Conservation (phyloP, 2,888 invertebrate species). For the Prostheceraeus crozeri region DNA sequence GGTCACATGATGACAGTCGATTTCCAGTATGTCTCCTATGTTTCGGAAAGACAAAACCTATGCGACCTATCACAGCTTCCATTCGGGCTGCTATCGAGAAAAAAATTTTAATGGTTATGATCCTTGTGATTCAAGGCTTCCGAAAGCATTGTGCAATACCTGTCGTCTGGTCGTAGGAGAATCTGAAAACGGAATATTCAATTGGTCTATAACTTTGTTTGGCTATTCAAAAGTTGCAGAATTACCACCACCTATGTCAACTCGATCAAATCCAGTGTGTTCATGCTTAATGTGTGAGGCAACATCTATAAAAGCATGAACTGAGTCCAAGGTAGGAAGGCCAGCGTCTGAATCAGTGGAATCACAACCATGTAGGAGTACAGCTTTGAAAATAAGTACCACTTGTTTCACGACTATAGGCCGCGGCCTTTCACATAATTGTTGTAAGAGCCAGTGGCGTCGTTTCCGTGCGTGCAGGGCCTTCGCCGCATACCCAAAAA, state of each 20-base stretch:
- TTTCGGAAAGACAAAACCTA: not conserved
- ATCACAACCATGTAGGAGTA: too few relatives aligned
- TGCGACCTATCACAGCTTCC: not conserved
- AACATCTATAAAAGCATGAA: not conserved
- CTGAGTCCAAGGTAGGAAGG: too few relatives aligned
- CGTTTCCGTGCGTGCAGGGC: too few relatives aligned
- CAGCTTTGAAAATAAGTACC: too few relatives aligned
- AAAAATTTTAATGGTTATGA: not conserved
- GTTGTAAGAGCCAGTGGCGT: too few relatives aligned
- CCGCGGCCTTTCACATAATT: too few relatives aligned
- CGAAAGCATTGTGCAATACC: not conserved
- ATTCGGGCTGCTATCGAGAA: not conserved
- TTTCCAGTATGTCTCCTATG: not conserved
- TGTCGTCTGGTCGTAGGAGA: slow-evolving; percentile 1
- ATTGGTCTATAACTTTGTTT: not conserved
- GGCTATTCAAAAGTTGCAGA: not conserved
- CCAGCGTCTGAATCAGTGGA: too few relatives aligned
- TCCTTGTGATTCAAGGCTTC: not conserved
- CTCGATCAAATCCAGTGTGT: not conserved
- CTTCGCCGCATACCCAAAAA: too few relatives aligned
- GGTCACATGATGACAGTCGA: slow-evolving; percentile 1
- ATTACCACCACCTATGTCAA: not conserved
- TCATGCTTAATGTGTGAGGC: not conserved
- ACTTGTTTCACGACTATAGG: too few relatives aligned
- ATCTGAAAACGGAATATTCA: not conserved